These are phyloP conservation scores for Rhinolophus ferrumequinum DNA, from an alignment of 2,113 vertebrate species.

Conservation along the genomic window DNA sequence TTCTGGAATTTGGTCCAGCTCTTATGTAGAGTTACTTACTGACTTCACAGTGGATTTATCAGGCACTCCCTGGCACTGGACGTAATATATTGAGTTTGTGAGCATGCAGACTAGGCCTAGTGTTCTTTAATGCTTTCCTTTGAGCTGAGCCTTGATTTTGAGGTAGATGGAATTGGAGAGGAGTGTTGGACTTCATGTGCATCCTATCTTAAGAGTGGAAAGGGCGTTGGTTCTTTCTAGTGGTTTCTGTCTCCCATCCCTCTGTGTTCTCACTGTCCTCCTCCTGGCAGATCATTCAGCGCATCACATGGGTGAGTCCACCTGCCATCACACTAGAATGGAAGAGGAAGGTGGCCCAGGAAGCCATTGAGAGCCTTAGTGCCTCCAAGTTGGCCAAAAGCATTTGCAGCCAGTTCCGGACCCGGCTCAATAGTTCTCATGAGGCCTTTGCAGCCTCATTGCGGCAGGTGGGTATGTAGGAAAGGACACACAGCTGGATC, in stretches of 20 bases:
- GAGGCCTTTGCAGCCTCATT: slow-evolving; percentile 97
- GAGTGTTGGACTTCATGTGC: neutral
- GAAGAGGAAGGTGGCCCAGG: slow-evolving; percentile 98
- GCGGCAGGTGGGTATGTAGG: slow-evolving; percentile 89
- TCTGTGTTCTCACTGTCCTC: neutral
- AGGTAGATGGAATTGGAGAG: neutral
- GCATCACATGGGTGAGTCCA: slow-evolving; percentile 96
- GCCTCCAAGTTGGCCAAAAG: slow-evolving; percentile 97
- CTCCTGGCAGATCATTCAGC: slow-evolving; percentile 92
- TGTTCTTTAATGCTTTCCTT: neutral
- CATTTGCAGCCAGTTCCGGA: slow-evolving; percentile 98
- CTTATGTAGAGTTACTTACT: neutral
- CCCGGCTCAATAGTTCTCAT: slow-evolving; percentile 96
- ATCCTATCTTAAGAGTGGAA: neutral
- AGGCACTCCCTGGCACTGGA: neutral
- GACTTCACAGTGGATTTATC: neutral
- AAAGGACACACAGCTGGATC: neutral
- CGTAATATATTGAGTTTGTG: neutral
- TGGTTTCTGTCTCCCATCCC: neutral
- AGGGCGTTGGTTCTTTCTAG: neutral
- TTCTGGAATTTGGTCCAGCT: neutral
- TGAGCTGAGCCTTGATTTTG: neutral
- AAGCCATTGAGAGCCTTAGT: slow-evolving; percentile 98
- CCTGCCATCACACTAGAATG: slow-evolving; percentile 94
- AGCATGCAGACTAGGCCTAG: neutral